These are phyloP conservation scores for Pituophis catenifer DNA, from an alignment of 2,113 vertebrate species.

Conservation along the genomic window DNA sequence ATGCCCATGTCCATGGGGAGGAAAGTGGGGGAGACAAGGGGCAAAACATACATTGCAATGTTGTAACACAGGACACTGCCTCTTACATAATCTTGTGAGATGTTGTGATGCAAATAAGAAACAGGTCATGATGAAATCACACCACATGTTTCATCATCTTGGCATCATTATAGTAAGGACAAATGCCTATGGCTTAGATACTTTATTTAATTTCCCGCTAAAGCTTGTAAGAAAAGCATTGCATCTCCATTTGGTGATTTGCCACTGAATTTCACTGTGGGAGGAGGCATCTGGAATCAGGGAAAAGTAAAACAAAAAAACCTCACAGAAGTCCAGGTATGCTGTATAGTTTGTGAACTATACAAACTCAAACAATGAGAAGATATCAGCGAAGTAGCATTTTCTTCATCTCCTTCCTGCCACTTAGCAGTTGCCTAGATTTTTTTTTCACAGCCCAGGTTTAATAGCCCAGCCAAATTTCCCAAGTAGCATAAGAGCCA, in stretches of 20 bases:
- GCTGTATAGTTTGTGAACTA: background rate
- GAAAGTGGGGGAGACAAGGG: background rate
- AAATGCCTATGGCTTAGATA: background rate
- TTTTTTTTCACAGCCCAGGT: background rate
- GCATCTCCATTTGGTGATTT: background rate
- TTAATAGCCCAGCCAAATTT: background rate
- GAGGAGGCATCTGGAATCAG: background rate
- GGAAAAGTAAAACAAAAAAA: background rate
- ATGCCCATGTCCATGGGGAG: background rate
- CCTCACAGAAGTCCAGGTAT: background rate
- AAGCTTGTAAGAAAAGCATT: background rate
- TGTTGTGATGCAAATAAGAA: background rate
- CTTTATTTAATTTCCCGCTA: background rate
- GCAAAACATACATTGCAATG: background rate
- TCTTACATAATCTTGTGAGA: background rate
- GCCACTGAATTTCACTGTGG: background rate
- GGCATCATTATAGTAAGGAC: background rate
- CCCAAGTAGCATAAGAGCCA: background rate
- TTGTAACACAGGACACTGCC: background rate
- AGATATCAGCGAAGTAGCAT: background rate
- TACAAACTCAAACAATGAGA: background rate
- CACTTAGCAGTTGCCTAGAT: background rate
- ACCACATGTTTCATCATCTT: background rate
- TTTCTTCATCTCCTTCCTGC: background rate
- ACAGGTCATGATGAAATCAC: background rate